Conservation (phyloP, 2,113 vertebrate species). For the Romanogobio albipinnatus region DNA sequence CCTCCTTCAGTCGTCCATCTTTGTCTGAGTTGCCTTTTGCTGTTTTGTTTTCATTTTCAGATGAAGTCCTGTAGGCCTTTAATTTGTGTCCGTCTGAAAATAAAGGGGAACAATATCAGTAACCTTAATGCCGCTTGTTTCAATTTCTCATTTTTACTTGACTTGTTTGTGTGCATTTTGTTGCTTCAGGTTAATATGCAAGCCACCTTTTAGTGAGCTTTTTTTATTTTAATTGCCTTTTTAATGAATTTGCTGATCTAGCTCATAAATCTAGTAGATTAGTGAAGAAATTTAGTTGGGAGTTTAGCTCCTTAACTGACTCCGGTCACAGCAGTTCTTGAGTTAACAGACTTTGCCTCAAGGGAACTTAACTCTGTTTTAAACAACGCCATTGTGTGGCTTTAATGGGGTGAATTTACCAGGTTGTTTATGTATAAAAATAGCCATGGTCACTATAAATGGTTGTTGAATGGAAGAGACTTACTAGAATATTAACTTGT, state of each 20-base stretch:
- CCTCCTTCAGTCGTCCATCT: slow-evolving; percentile 24
- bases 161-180: background rate
- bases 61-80: slow-evolving; percentile 48
- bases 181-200: background rate
- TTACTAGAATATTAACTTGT: background rate
- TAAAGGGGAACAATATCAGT: slow-evolving; percentile 66
- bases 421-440: background rate
- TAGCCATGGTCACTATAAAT: background rate
- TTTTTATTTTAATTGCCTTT: background rate
- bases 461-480: background rate
- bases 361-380: background rate
- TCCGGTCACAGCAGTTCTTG: background rate
- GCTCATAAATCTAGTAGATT: background rate
- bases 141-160: background rate
- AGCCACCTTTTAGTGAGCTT: background rate
- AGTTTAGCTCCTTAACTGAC: background rate
- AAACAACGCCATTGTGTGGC: background rate
- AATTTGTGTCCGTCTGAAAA: slow-evolving; percentile 60
- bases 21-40: slow-evolving; percentile 66
- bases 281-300: background rate
- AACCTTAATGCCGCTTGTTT: background rate
- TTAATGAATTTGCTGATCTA: background rate
- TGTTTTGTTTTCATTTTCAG: slow-evolving; percentile 57
- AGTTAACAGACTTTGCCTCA: background rate
- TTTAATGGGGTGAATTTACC: background rate